A percentile compares a stretch with the other conserved stretches of the same genome.
phyloP scores from a whole-genome alignment of 1,140 invertebrate genomes.

The Drosophila subobscura region DNA sequence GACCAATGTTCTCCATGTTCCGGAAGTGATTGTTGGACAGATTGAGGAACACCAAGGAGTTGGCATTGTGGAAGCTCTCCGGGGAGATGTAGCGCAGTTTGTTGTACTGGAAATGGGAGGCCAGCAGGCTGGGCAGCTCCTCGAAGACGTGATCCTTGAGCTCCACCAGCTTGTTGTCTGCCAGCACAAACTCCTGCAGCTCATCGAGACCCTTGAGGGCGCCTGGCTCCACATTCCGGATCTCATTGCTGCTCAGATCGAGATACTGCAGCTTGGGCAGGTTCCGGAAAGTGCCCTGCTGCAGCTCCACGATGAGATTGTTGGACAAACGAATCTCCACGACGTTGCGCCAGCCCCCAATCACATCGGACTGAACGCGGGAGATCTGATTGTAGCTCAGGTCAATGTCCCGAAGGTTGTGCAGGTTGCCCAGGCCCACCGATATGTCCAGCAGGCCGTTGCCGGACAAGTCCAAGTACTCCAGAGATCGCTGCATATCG shows the following conservation, averaged over 20 bases:
- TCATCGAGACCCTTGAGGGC: constrained; percentile 90
- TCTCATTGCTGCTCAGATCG: constrained; percentile 92
- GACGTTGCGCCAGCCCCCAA: constrained; percentile 88
- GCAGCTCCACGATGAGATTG: constrained; percentile 90
- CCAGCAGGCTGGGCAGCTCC: constrained; percentile 89
- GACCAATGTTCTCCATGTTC: constrained; percentile 88
- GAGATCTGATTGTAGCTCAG: constrained; percentile 92
- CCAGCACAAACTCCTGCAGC: constrained; percentile 90
- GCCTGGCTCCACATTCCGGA: constrained; percentile 90
- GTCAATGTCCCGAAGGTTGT: constrained; percentile 88
- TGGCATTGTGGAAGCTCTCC: constrained; percentile 91
- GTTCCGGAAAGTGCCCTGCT: constrained; percentile 89
- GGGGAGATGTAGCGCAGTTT: constrained; percentile 88
- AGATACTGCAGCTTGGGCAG: constrained; percentile 89
- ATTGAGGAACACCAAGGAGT: constrained; percentile 91
- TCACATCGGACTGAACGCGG: constrained; percentile 87
- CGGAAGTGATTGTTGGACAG: constrained; percentile 90
- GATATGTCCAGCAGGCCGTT: constrained; percentile 91
- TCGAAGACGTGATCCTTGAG: constrained; percentile 90
- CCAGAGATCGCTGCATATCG: constrained; percentile 87
- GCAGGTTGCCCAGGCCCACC: constrained; percentile 87
- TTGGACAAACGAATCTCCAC: constrained; percentile 88
- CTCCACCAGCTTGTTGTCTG: constrained; percentile 89
- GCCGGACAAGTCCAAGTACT: constrained; percentile 90
- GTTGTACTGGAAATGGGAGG: constrained; percentile 92